Evolutionary conservation across 1,140 invertebrate genomes (phyloP).

Genomic region (Tetramorium parvispinum): DNA sequence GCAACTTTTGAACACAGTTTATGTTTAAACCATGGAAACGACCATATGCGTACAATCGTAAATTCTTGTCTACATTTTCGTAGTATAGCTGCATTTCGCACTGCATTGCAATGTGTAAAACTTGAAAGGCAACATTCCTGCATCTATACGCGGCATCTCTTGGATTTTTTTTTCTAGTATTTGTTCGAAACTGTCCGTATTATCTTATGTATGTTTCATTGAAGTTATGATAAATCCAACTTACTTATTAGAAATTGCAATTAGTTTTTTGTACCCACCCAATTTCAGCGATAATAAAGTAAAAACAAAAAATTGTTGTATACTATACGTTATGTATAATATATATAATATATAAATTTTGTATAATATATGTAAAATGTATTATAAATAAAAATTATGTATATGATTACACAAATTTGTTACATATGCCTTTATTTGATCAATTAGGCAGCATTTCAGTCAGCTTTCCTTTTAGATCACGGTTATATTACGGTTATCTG

Average conservation of each 20-base stretch:
- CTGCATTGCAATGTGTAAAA: constrained; percentile 59
- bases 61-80: constrained; percentile 64
- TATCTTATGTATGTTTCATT: not conserved
- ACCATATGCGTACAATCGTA: constrained; percentile 43
- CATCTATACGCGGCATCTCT: constrained; percentile 66
- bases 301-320: not conserved
- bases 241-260: not conserved
- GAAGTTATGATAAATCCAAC: not conserved
- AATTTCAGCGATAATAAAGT: not conserved
- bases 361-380: not conserved
- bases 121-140: constrained; percentile 73
- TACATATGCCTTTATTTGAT: constrained; percentile 60
- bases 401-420: not conserved
- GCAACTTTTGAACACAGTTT: constrained; percentile 41
- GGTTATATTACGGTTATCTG: constrained; percentile 67
- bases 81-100: constrained; percentile 67
- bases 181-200: constrained; percentile 40
- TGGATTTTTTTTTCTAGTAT: constrained; percentile 29
- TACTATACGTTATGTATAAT: not conserved
- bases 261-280: not conserved
- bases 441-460: constrained; percentile 34
- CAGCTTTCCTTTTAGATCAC: constrained; percentile 57
- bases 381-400: not conserved
- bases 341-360: not conserved
- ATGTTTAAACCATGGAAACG: constrained; percentile 19